Evolutionary conservation across 2,113 vertebrate genomes (phyloP).

Genomic region (Mobula birostris): DNA sequence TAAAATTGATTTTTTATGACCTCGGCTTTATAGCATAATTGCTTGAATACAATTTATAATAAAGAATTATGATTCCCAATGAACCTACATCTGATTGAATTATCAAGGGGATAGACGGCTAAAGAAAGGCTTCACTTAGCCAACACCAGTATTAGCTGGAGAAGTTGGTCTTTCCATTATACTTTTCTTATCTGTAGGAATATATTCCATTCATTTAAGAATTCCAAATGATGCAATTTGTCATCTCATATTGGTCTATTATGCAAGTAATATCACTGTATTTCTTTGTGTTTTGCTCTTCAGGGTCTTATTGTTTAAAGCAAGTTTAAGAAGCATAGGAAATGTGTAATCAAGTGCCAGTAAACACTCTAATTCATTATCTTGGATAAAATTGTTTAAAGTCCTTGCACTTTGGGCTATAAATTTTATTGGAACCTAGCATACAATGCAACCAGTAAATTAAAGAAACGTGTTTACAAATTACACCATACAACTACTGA

Average conservation of each 20-base stretch:
- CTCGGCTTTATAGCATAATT: background rate
- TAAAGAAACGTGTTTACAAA: background rate
- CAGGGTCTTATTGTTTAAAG: slow-evolving; percentile 9
- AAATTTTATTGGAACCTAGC: background rate
- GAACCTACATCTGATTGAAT: background rate
- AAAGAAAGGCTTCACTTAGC: background rate
- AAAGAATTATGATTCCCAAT: background rate
- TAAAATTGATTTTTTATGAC: background rate
- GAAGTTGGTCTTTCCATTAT: background rate
- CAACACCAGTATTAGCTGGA: background rate
- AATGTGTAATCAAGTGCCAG: slow-evolving; percentile 8
- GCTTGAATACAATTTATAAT: background rate
- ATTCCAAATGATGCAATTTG: background rate
- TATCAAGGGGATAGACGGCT: background rate
- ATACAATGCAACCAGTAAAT: background rate
- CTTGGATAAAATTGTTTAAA: background rate
- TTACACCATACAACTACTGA: background rate
- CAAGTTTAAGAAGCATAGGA: slow-evolving; percentile 3
- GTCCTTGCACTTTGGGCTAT: background rate
- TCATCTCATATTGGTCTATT: slow-evolving; percentile 20
- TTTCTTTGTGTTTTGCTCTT: slow-evolving; percentile 8
- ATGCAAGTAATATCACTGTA: slow-evolving; percentile 23
- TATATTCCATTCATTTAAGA: background rate
- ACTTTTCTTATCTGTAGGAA: background rate
- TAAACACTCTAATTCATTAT: background rate